Conservation (phyloP, 2,113 vertebrate species). For the Tor tambroides region DNA sequence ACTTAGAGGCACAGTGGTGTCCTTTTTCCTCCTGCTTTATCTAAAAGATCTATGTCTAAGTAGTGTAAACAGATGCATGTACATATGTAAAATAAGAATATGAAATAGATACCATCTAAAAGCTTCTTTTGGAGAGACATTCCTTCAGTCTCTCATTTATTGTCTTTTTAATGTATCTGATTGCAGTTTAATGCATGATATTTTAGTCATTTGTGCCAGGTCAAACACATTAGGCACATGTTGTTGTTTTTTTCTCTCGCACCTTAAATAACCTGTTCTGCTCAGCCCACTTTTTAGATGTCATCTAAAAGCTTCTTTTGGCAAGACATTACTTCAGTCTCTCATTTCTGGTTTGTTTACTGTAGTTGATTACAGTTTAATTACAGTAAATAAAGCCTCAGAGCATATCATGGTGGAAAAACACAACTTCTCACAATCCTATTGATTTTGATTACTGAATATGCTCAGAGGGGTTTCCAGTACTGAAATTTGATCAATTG, state of each 20-base stretch:
- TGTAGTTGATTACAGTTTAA: background rate
- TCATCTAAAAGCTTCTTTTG: background rate
- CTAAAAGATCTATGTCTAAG: background rate
- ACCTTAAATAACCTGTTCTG: background rate
- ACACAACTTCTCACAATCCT: background rate
- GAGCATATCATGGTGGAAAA: background rate
- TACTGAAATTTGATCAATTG: background rate
- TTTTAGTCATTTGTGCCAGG: background rate
- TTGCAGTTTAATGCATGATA: background rate
- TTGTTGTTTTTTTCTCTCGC: no score
- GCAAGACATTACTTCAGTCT: background rate
- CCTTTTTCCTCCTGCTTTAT: background rate
- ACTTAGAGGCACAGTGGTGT: background rate
- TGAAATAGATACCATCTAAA: background rate
- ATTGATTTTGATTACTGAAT: background rate
- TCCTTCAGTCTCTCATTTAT: background rate
- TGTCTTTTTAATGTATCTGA: background rate
- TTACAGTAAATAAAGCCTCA: background rate
- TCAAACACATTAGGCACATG: background rate
- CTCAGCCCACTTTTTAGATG: no score
- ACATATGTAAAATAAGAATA: background rate
- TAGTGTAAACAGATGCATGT: background rate
- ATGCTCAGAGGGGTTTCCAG: background rate
- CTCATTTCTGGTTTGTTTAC: background rate
- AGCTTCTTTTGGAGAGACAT: background rate